Percentiles rank a stretch among this genome's conserved stretches.
phyloP scores from a whole-genome alignment of 2,888 invertebrate species.

The Pachliopta kotzebuea region DNA sequence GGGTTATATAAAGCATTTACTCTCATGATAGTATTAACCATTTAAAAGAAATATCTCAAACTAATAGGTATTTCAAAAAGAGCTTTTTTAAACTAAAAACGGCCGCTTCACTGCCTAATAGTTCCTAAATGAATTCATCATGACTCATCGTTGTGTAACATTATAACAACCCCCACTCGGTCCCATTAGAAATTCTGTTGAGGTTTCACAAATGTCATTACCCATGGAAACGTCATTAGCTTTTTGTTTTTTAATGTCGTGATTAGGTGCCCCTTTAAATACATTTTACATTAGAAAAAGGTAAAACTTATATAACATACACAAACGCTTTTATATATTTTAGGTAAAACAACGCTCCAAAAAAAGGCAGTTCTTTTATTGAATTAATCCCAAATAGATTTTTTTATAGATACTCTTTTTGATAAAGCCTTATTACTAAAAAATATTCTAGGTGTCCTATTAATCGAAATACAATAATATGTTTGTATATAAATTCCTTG shows the following conservation, averaged over 20 bases:
- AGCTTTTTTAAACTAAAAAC: not conserved
- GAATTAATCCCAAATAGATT: too few species aligned
- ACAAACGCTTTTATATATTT: too few species aligned
- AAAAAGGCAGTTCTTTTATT: too few species aligned
- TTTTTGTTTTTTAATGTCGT: conserved; percentile 10
- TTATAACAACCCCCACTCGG: conserved; percentile 11
- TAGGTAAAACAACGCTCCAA: too few species aligned
- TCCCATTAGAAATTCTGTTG: conserved; percentile 16
- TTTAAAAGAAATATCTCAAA: too few species aligned
- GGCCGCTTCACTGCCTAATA: not conserved
- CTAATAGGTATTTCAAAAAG: not conserved
- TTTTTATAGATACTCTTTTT: too few species aligned
- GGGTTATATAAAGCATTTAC: too few species aligned
- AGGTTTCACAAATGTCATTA: conserved; percentile 18
- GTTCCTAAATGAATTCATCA: not conserved
- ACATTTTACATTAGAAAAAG: not conserved
- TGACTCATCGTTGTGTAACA: conserved; percentile 15
- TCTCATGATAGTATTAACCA: too few species aligned
- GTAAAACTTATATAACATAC: not conserved
- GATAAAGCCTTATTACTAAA: too few species aligned
- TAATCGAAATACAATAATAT: too few species aligned
- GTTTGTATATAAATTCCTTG: too few species aligned
- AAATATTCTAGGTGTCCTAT: too few species aligned
- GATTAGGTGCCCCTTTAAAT: not conserved
- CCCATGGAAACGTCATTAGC: conserved; percentile 3